These are phyloP conservation scores for Drosophila malerkotliana DNA, from an alignment of 1,140 invertebrate genomes.

Conservation along the genomic window DNA sequence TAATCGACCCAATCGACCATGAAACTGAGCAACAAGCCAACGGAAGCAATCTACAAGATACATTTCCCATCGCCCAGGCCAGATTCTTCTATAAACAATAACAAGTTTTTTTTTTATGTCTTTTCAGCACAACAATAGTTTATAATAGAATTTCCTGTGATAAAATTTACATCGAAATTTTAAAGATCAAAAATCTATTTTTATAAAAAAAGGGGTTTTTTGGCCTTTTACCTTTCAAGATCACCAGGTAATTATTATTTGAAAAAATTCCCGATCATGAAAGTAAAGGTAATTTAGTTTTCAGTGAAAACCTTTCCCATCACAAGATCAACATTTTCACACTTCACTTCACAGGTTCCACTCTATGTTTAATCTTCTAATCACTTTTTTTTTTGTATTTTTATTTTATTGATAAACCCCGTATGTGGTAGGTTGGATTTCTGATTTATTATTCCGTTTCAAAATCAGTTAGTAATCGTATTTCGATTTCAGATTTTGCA, in stretches of 20 bases:
- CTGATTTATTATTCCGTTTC: conserved; percentile 21
- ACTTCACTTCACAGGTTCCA: conserved; percentile 8
- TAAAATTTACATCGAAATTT: conserved; percentile 25
- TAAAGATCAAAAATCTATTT: background rate
- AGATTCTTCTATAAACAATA: conserved; percentile 36
- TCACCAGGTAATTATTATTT: background rate
- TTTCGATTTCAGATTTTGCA: conserved; percentile 63
- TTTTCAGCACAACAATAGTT: conserved; percentile 37
- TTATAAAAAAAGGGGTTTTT: background rate
- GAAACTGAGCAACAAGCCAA: conserved; percentile 33
- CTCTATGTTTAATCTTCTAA: background rate
- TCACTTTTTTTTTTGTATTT: background rate
- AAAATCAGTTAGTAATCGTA: conserved; percentile 24
- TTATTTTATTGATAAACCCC: conserved; percentile 1
- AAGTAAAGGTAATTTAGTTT: conserved; percentile 7
- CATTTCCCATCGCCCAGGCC: conserved; percentile 25
- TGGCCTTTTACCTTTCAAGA: background rate
- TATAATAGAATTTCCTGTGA: conserved; percentile 39
- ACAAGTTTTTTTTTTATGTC: conserved; percentile 49
- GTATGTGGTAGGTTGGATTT: background rate
- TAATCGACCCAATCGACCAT: conserved; percentile 73
- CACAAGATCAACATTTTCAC: conserved; percentile 21
- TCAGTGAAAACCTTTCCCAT: conserved; percentile 8
- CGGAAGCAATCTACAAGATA: conserved; percentile 66
- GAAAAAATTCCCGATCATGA: background rate